Base-by-base conservation (phyloP, 2,888 invertebrate genomes). In the Melanargia galathea region DNA sequence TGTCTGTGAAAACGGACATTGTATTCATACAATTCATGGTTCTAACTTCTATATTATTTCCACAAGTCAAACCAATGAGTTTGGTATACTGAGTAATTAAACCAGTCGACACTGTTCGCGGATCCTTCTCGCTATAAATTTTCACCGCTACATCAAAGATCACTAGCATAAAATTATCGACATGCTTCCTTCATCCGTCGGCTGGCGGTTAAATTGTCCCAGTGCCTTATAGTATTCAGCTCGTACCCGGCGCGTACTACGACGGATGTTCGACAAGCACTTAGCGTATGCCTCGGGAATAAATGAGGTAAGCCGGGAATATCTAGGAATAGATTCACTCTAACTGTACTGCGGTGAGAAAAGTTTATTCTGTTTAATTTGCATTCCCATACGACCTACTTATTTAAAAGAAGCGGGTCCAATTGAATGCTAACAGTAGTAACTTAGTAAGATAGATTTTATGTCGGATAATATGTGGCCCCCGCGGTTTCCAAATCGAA, bases 241-340 rank as follows among this genome's bases (percentile, higher is more conserved):
- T 69, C 66, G 60, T 54, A 49, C 51, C 60, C 63, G 49, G 30
- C 66, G 66, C 66, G 66, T 70, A 70, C 67, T 70, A 68, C 62
- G 63, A 67, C 71, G 70, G 71, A 71, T 70, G 70, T 70, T 68
- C 63, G 58, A 71, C 71, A 70, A 70, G 66, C 61, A 62, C 56
- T 66, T 63, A 64, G 62, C 51, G 69, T 71, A 71, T 70, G 71
- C 70, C 67, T 66, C 68, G 66, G 67, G 71, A 71, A 71, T 71
- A 70, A 62, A 71, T 70, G 63, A 66, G 68, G 68, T 61, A 62
- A 64, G 63, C 60, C 62, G 63, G 63, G 63, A 52, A 58, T 59
- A 54, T 35, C 58, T 52, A 61, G 61, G 57, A 63, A 68, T 66
- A 62, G 64, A 60, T 45, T 61, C 35, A 49, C 43, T 54, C 18